Conservation (phyloP, 2,888 invertebrate genomes). For the Limnephilus lunatus region DNA sequence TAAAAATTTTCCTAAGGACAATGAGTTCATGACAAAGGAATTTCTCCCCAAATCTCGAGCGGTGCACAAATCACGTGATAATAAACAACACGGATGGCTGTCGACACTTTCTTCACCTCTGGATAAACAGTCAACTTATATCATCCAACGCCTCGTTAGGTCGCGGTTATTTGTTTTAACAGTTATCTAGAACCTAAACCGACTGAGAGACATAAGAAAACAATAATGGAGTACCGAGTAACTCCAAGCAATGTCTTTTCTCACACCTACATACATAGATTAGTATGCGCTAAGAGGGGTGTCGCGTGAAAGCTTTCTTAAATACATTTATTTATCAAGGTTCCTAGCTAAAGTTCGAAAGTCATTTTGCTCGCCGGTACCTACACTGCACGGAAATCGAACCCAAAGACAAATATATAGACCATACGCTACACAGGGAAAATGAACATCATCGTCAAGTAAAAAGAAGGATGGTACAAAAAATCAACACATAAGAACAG, state of each 20-base stretch:
- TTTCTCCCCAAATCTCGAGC: neutral
- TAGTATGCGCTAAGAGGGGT: neutral
- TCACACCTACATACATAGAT: neutral
- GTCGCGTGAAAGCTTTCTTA: neutral
- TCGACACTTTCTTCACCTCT: conserved; percentile 24
- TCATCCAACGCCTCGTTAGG: conserved; percentile 40
- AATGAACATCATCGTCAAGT: neutral
- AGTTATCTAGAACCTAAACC: conserved; percentile 25
- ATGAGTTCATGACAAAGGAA: neutral
- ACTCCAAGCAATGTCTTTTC: neutral
- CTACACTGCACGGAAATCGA: neutral
- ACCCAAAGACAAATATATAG: neutral
- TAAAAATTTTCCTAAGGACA: neutral
- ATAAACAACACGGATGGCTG: conserved; percentile 29
- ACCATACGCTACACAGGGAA: neutral
- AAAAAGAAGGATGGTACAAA: no score
- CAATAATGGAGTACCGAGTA: conserved; percentile 17
- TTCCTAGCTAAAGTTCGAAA: neutral
- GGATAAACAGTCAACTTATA: conserved; percentile 22
- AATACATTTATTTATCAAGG: neutral
- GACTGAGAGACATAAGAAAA: conserved; percentile 43
- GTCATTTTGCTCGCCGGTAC: neutral
- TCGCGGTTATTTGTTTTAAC: conserved; percentile 18
- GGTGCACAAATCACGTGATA: neutral
- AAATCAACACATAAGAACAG: no score